These are phyloP conservation scores for Philereme vetulata DNA, from an alignment of 2,888 invertebrate species.

Conservation along the genomic window DNA sequence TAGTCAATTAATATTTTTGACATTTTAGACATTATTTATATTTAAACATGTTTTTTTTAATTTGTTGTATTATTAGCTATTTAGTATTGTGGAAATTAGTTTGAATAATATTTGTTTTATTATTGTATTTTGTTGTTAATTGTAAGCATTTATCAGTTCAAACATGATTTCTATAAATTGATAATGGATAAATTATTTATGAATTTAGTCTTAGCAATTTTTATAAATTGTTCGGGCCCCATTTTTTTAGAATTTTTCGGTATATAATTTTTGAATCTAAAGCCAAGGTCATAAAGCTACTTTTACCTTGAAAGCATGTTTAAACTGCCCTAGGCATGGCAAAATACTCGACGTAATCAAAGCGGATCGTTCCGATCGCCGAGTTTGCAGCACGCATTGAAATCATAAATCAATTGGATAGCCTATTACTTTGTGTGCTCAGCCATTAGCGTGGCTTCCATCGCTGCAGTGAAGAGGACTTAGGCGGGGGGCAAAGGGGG, in stretches of 20 bases:
- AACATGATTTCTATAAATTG: no score
- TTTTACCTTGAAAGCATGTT: slow-evolving; percentile 2
- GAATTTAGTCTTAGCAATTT: no score
- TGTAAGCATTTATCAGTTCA: no score
- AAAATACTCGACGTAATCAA: slow-evolving; percentile 42
- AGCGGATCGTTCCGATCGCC: slow-evolving; percentile 50
- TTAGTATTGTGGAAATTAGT: no score
- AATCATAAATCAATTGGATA: slow-evolving; percentile 72
- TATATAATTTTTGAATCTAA: not conserved
- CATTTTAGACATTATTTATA: no score
- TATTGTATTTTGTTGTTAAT: no score
- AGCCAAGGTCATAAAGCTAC: not conserved
- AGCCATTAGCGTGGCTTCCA: slow-evolving; percentile 60
- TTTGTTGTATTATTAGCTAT: no score
- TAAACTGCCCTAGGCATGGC: slow-evolving; percentile 6
- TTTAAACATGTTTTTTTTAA: no score
- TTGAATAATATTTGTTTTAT: no score
- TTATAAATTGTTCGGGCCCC: not conserved
- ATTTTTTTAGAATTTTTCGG: not conserved
- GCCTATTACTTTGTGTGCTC: slow-evolving; percentile 68
- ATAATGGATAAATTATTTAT: no score
- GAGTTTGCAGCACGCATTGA: slow-evolving; percentile 56
- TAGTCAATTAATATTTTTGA: no score
- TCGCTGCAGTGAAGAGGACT: slow-evolving; percentile 19
- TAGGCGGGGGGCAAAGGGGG: slow-evolving; percentile 15